phyloP scores from a whole-genome alignment of 2,888 invertebrate genomes.

The Drosophila mulleri region DNA sequence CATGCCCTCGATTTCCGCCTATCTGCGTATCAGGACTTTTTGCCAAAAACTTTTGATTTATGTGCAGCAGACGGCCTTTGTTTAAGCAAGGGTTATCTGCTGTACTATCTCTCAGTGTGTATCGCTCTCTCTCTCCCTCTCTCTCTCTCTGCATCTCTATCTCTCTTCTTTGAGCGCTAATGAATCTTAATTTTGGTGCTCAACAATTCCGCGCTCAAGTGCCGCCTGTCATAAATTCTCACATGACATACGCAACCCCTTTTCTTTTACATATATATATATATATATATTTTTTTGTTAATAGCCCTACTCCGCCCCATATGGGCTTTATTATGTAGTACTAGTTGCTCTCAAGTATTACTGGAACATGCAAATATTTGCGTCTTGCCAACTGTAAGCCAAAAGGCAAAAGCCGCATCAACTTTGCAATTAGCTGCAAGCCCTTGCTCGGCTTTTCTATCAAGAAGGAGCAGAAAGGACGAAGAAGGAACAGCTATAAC shows the following conservation, averaged over 20 bases:
- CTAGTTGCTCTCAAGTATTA: slow-evolving; percentile 2
- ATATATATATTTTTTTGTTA: no score
- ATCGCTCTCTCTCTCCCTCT: neutral
- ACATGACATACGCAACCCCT: slow-evolving; percentile 58
- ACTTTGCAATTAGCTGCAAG: slow-evolving; percentile 38
- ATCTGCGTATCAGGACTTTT: slow-evolving; percentile 23
- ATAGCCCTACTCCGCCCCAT: neutral
- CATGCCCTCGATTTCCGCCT: slow-evolving; percentile 31
- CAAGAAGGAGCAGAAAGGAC: slow-evolving; percentile 11
- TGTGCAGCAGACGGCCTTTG: slow-evolving; percentile 37
- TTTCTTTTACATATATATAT: slow-evolving; percentile 4
- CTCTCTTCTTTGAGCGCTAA: slow-evolving; percentile 48
- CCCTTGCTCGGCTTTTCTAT: neutral
- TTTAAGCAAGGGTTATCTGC: slow-evolving; percentile 15
- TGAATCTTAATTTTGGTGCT: slow-evolving; percentile 71
- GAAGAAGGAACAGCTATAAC: slow-evolving; percentile 16
- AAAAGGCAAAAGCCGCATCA: slow-evolving; percentile 28
- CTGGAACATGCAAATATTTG: slow-evolving; percentile 55
- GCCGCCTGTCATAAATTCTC: slow-evolving; percentile 67
- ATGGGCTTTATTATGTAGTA: neutral
- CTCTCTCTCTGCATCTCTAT: slow-evolving; percentile 6
- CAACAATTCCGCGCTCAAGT: slow-evolving; percentile 48
- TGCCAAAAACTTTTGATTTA: slow-evolving; percentile 53
- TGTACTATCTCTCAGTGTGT: neutral
- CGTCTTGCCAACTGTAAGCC: slow-evolving; percentile 35